These are phyloP conservation scores for Galerucella calmariensis DNA, from an alignment of 2,888 invertebrate genomes.

Conservation along the genomic window DNA sequence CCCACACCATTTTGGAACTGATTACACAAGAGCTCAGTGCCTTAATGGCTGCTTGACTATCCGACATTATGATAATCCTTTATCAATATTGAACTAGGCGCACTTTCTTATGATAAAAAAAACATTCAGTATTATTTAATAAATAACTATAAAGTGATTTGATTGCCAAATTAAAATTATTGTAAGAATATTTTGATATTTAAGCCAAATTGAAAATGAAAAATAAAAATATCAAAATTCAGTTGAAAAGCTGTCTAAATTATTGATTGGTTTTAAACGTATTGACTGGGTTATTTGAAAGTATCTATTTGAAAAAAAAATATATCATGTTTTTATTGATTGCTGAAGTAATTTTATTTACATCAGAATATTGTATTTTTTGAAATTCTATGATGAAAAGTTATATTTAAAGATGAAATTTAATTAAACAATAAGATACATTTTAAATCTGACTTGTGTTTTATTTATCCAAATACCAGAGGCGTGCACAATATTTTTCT, in stretches of 20 bases:
- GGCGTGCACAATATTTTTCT: too few relatives aligned
- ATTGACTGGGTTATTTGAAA: slow-evolving; percentile 18
- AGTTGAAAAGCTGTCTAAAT: not conserved
- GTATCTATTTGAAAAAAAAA: slow-evolving; percentile 18
- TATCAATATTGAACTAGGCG: too few relatives aligned
- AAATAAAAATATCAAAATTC: slow-evolving; percentile 4
- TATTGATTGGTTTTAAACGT: not conserved
- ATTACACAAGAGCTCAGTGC: too few relatives aligned
- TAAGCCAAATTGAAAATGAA: not conserved
- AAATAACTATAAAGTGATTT: not conserved
- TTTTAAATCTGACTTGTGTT: slow-evolving; percentile 26
- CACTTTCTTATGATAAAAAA: too few relatives aligned
- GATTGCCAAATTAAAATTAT: slow-evolving; percentile 2
- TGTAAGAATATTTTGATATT: not conserved
- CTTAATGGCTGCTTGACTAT: too few relatives aligned
- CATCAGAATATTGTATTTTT: slow-evolving; percentile 41
- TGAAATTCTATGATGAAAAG: slow-evolving; percentile 41
- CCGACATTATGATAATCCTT: too few relatives aligned
- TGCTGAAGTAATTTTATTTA: slow-evolving; percentile 32
- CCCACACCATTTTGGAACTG: too few relatives aligned
- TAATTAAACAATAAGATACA: slow-evolving; percentile 30
- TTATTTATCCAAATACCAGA: not conserved
- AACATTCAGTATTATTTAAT: not conserved
- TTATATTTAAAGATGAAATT: slow-evolving; percentile 38
- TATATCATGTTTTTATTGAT: slow-evolving; percentile 38